These are phyloP conservation scores for Rhodophaea formosa DNA, from an alignment of 2,888 invertebrate genomes.

Conservation along the genomic window DNA sequence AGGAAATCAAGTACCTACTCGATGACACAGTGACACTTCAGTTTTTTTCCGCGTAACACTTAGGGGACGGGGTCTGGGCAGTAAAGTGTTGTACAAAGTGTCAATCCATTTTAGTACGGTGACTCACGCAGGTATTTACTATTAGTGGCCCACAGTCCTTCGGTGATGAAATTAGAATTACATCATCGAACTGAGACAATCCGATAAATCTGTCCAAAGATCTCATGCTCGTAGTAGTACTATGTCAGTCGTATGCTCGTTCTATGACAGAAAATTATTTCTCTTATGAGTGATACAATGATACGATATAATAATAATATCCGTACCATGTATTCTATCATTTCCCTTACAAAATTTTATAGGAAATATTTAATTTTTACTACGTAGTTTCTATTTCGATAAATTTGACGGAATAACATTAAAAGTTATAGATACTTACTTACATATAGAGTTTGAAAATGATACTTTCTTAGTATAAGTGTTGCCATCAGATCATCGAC, in stretches of 20 bases:
- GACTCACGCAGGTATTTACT: constrained; percentile 25
- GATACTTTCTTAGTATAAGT: too few relatives aligned
- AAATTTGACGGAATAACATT: too few relatives aligned
- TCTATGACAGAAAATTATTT: not conserved
- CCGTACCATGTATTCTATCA: too few relatives aligned
- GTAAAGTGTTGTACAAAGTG: constrained; percentile 18
- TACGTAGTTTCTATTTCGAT: too few relatives aligned
- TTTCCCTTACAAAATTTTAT: too few relatives aligned
- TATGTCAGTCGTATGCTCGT: constrained; percentile 1
- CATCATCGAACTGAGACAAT: constrained; percentile 27
- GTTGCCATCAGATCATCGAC: too few relatives aligned
- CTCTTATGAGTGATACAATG: not conserved
- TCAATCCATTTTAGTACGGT: constrained; percentile 16
- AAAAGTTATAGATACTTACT: too few relatives aligned
- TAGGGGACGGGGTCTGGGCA: not conserved
- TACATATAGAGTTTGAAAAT: too few relatives aligned
- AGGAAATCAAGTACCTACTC: not conserved
- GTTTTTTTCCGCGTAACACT: constrained; percentile 10
- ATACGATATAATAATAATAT: too few relatives aligned
- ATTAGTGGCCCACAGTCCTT: constrained; percentile 23
- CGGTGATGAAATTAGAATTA: constrained; percentile 25
- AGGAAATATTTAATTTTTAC: too few relatives aligned
- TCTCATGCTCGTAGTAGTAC: not conserved
- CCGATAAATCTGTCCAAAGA: constrained; percentile 10
- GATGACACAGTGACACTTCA: not conserved